These are phyloP conservation scores for Cervus canadensis DNA, from an alignment of 2,113 vertebrate genomes.

Conservation along the genomic window DNA sequence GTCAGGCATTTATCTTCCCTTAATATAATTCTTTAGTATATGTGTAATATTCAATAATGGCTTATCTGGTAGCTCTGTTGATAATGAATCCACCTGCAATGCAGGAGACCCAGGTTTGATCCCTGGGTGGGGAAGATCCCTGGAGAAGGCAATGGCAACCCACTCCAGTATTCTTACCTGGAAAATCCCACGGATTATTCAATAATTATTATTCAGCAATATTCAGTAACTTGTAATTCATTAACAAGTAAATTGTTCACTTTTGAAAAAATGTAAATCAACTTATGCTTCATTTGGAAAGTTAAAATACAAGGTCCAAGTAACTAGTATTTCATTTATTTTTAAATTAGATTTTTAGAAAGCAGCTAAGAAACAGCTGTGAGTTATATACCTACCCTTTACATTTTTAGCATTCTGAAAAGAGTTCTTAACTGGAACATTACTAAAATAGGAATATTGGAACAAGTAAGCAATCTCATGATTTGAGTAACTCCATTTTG, in stretches of 20 bases:
- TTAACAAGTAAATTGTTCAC: slow-evolving; percentile 31
- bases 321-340: slow-evolving; percentile 40
- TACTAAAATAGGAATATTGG: slow-evolving; percentile 45
- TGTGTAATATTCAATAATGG: slow-evolving; percentile 38
- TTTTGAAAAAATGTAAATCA: slow-evolving; percentile 38
- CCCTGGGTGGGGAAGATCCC: not conserved
- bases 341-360: slow-evolving; percentile 46
- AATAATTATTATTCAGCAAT: not conserved
- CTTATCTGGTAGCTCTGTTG: not conserved
- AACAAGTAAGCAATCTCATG: not conserved
- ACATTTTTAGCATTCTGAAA: slow-evolving; percentile 26
- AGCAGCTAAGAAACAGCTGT: slow-evolving; percentile 21
- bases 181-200: not conserved
- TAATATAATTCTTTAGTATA: slow-evolving; percentile 34
- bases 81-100: not conserved
- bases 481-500: slow-evolving; percentile 32
- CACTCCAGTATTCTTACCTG: not conserved
- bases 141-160: not conserved
- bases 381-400: slow-evolving; percentile 22
- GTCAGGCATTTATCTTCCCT: slow-evolving; percentile 15
- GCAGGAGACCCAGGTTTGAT: not conserved
- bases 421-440: slow-evolving; percentile 21
- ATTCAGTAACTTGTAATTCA: slow-evolving; percentile 44
- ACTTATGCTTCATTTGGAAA: slow-evolving; percentile 42
- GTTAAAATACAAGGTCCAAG: slow-evolving; percentile 22